phyloP scores from a whole-genome alignment of 2,888 invertebrate genomes.

The Thyatira batis region DNA sequence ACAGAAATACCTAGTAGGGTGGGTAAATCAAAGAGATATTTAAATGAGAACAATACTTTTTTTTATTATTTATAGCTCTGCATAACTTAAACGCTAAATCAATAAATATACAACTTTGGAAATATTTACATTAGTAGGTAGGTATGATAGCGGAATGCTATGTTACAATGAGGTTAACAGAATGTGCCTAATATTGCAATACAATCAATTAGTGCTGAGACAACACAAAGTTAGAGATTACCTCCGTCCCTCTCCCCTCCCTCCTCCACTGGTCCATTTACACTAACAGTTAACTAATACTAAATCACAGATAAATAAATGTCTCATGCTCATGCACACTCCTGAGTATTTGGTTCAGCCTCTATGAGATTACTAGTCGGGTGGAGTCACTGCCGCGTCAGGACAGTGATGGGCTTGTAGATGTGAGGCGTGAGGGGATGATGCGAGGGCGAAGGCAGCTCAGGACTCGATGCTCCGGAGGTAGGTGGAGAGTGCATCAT shows the following conservation, averaged over 20 bases:
- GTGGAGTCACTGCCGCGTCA: conserved; percentile 74
- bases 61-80: conserved; percentile 61
- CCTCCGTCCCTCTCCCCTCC: too few species aligned
- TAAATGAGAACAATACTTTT: conserved; percentile 60
- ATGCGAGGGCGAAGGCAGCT: conserved; percentile 65
- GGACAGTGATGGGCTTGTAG: conserved; percentile 82
- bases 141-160: conserved; percentile 64
- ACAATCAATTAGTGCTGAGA: conserved; percentile 15
- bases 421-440: conserved; percentile 73
- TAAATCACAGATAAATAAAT: conserved; percentile 75
- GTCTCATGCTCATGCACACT: conserved; percentile 34
- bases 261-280: conserved; percentile 54
- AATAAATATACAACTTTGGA: conserved; percentile 78
- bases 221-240: conserved; percentile 39
- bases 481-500: conserved; percentile 61
- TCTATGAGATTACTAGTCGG: conserved; percentile 28
- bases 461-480: conserved; percentile 69
- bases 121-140: conserved; percentile 71
- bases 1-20: conserved; percentile 8
- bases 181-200: conserved; percentile 50
- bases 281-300: conserved; percentile 49
- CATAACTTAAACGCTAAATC: conserved; percentile 58
- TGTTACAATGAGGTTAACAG: conserved; percentile 40
- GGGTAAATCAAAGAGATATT: conserved; percentile 50
- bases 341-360: conserved; percentile 39